phyloP scores from a whole-genome alignment of 2,888 invertebrate genomes.

The Patella pellucida region DNA sequence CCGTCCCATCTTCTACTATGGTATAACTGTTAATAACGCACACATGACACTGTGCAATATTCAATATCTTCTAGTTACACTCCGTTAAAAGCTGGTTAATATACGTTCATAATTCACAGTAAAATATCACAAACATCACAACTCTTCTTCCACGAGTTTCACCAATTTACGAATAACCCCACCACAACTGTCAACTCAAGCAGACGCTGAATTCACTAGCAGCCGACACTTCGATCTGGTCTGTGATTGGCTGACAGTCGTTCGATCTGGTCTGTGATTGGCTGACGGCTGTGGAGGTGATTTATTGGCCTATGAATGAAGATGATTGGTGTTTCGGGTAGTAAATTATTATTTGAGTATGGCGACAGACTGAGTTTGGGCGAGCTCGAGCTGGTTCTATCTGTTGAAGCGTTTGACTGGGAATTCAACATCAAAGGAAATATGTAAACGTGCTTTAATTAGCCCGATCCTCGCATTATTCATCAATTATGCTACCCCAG shows the following conservation, averaged over 20 bases:
- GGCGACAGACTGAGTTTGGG: conserved; percentile 5
- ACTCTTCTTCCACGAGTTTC: neutral
- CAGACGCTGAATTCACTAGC: conserved; percentile 1
- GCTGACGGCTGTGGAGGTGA: conserved; percentile 11
- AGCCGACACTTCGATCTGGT: conserved; percentile 11
- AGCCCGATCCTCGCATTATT: too few species aligned
- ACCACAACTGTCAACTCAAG: conserved; percentile 1
- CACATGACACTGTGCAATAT: neutral
- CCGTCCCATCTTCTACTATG: too few species aligned
- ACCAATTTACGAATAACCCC: neutral
- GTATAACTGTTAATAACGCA: too few species aligned
- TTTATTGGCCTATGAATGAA: conserved; percentile 11
- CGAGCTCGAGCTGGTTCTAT: neutral
- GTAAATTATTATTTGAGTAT: conserved; percentile 5
- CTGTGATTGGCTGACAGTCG: neutral
- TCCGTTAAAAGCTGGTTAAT: neutral
- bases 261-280: conserved; percentile 24
- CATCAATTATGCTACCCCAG: too few species aligned
- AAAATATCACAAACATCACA: neutral
- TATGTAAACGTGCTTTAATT: too few species aligned
- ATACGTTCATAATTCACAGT: neutral
- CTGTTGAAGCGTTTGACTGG: neutral
- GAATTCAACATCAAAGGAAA: too few species aligned
- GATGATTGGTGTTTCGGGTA: neutral
- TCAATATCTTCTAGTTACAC: neutral